Base-by-base conservation (phyloP, 2,797 vertebrate species). In the Thripadectes ignobilis region DNA sequence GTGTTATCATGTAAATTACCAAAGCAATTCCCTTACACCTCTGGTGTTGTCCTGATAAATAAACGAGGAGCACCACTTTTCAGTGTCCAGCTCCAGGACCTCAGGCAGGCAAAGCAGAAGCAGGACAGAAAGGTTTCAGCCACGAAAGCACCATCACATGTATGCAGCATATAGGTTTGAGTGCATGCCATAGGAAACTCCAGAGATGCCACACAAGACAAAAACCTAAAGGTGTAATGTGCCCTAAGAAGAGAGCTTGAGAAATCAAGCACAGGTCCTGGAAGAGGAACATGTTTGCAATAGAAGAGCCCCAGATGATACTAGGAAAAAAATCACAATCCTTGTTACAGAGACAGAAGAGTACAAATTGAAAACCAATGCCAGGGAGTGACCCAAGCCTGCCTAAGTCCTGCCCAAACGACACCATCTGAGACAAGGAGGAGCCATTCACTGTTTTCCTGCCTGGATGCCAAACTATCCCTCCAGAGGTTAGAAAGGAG, bases 141-240 rank as follows among this genome's bases (percentile, higher is more conserved):
- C 57, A 65, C n/a, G 55, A 12, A 75, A 57, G 38, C 54, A 41
- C 1, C 1, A 12, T 30, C 34, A 14, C 3, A 7, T 0, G 4
- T 9, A 32, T 4, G 32, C 48, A 67, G 65, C n/a, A 36, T 0
- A 9, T 1, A 77, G 22, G 27, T 48, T 79, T 41, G 41, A 65
- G 29, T 7, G 22, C 30, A 22, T 3, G 21, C 14, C 41, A 16
- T 1, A n/a, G 32, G 22, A 63, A 73, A 76, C 10, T 52, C 18
- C 48, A 79, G 24, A 55, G 8, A 26, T 1, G 10, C 38, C 26
- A 39, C 38, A 73, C 14, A 41, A 48, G 48, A 74, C 9, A 46
- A 49, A 46, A 84, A 71, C 15, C 27, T 30, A 0, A 52, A 59
- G 59, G 7, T n/a, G 51, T 4, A 49, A 73, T 1, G 12, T 20